Conservation (phyloP, 1,140 invertebrate genomes). For the Drosophila nannoptera region DNA sequence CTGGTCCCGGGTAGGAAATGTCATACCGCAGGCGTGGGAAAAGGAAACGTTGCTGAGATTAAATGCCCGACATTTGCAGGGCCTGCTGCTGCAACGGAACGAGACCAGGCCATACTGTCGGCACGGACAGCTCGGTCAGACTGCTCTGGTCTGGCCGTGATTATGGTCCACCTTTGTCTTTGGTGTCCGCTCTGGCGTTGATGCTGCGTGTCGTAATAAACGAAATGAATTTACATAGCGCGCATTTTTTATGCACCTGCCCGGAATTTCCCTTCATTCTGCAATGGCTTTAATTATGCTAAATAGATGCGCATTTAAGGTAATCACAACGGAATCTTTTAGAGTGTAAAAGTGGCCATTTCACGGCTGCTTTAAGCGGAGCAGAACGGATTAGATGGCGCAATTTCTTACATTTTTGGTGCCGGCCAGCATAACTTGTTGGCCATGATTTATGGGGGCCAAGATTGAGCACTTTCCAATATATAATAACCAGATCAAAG, state of each 20-base stretch:
- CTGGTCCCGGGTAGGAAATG: slow-evolving; percentile 62
- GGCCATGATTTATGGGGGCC: slow-evolving; percentile 34
- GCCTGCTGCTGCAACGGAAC: not conserved
- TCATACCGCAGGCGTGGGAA: slow-evolving; percentile 61
- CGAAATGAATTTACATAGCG: slow-evolving; percentile 67
- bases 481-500: slow-evolving; percentile 49
- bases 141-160: slow-evolving; percentile 51
- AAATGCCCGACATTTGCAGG: slow-evolving; percentile 55
- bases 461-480: slow-evolving; percentile 46
- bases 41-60: slow-evolving; percentile 74
- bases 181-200: slow-evolving; percentile 34
- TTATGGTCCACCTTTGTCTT: slow-evolving; percentile 62
- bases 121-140: slow-evolving; percentile 45
- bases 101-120: slow-evolving; percentile 21
- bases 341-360: not conserved
- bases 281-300: slow-evolving; percentile 40
- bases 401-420: slow-evolving; percentile 1
- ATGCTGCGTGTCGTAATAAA: slow-evolving; percentile 53
- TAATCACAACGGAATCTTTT: slow-evolving; percentile 4
- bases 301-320: slow-evolving; percentile 19
- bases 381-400: not conserved
- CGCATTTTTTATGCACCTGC: slow-evolving; percentile 32
- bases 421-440: slow-evolving; percentile 15
- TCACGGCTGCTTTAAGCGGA: not conserved
- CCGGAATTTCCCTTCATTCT: slow-evolving; percentile 4